These are phyloP conservation scores for Apeira syringaria DNA, from an alignment of 2,888 invertebrate species.

Conservation along the genomic window DNA sequence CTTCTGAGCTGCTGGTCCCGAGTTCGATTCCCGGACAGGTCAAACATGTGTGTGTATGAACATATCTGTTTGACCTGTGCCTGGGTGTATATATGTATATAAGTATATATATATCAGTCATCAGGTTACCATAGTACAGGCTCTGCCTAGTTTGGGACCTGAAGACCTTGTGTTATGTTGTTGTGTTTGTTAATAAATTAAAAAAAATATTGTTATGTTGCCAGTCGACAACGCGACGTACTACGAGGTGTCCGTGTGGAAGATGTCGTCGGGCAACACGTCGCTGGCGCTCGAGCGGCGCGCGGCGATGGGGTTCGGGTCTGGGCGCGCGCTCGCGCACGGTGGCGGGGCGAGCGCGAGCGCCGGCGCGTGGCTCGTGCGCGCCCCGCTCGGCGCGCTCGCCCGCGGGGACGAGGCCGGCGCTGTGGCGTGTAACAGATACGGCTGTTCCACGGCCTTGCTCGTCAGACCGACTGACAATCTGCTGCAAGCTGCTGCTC, in stretches of 20 bases:
- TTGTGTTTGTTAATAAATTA: too few relatives aligned
- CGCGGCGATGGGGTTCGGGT: constrained; percentile 66
- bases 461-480: constrained; percentile 66
- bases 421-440: constrained; percentile 71
- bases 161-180: too few relatives aligned
- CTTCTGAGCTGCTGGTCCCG: too few relatives aligned
- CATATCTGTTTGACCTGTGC: too few relatives aligned
- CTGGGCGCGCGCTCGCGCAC: constrained; percentile 57
- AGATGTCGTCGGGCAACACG: constrained; percentile 68
- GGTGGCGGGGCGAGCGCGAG: constrained; percentile 58
- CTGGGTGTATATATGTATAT: too few relatives aligned
- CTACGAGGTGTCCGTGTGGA: constrained; percentile 75
- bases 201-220: too few relatives aligned
- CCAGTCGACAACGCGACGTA: constrained; percentile 76
- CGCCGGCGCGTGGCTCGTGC: constrained; percentile 53
- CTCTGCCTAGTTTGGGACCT: too few relatives aligned
- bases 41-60: too few relatives aligned
- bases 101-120: too few relatives aligned
- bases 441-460: constrained; percentile 67
- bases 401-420: constrained; percentile 68
- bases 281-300: constrained; percentile 64
- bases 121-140: too few relatives aligned
- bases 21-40: too few relatives aligned
- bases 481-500: constrained; percentile 57
- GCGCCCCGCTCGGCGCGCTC: constrained; percentile 58